Evolutionary conservation across 2,888 invertebrate species (phyloP).

Genomic region (Barypeithes pellucidus): DNA sequence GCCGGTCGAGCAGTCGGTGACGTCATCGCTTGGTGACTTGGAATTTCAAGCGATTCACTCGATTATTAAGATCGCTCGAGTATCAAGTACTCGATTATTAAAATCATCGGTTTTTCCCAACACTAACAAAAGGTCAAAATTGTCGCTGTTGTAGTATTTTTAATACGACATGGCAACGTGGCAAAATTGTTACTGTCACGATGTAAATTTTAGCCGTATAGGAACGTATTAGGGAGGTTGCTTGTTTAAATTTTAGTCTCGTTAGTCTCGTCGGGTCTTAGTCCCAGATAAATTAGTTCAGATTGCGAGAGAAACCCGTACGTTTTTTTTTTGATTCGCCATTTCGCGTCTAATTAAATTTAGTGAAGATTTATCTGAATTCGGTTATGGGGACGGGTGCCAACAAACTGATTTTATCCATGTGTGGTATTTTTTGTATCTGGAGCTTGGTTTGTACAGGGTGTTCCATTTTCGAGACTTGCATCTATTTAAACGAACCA

Average conservation of each 20-base stretch:
- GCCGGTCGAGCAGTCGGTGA: too few species aligned
- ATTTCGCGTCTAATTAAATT: conserved; percentile 19
- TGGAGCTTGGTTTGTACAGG: not conserved
- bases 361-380: conserved; percentile 28
- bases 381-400: not conserved
- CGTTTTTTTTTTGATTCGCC: not conserved
- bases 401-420: not conserved
- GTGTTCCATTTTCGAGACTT: too few species aligned
- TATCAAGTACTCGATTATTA: too few species aligned
- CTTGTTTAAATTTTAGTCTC: conserved; percentile 38
- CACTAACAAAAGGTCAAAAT: too few species aligned
- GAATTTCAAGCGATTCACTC: too few species aligned
- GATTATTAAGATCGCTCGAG: too few species aligned
- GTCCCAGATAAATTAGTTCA: conserved; percentile 44
- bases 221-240: conserved; percentile 38
- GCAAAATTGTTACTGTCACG: too few species aligned
- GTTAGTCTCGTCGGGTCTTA: conserved; percentile 14
- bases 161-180: too few species aligned
- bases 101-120: too few species aligned
- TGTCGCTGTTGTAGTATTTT: too few species aligned
- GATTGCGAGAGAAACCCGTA: conserved; percentile 21
- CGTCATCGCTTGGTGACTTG: too few species aligned
- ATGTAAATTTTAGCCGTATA: not conserved
- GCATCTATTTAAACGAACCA: too few species aligned
- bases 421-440: not conserved